Evolutionary conservation across 2,888 invertebrate species (phyloP).

Genomic region (Brenthis daphne): DNA sequence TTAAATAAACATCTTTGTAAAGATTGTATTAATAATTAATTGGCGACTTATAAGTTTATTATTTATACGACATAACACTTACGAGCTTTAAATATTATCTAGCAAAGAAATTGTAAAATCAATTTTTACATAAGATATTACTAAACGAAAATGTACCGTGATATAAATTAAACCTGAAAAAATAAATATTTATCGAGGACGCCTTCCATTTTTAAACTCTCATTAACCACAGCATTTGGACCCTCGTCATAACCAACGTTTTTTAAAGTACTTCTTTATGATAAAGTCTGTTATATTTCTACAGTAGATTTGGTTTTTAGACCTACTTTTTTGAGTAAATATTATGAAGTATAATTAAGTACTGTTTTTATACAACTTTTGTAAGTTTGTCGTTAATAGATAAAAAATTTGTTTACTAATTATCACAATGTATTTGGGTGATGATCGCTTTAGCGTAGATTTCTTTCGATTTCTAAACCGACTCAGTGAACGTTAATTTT

Average conservation of each 20-base stretch:
- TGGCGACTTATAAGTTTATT: too few relatives aligned
- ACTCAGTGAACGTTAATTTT: too few relatives aligned
- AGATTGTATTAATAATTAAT: too few relatives aligned
- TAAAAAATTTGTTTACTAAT: too few relatives aligned
- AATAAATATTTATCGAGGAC: slow-evolving; percentile 23
- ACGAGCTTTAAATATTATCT: too few relatives aligned
- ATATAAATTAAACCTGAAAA: slow-evolving; percentile 15
- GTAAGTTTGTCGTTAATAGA: neutral
- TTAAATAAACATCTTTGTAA: too few relatives aligned
- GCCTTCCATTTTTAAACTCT: slow-evolving; percentile 24
- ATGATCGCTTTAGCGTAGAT: too few relatives aligned
- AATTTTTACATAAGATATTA: neutral
- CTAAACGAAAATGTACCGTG: slow-evolving; percentile 9
- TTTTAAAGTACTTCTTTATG: slow-evolving; percentile 23
- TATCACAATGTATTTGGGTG: too few relatives aligned
- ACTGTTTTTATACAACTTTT: neutral
- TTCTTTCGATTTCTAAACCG: too few relatives aligned
- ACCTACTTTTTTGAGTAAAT: slow-evolving; percentile 13
- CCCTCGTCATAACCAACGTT: slow-evolving; percentile 23
- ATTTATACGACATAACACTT: too few relatives aligned
- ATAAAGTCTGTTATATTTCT: slow-evolving; percentile 18
- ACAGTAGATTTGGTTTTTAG: slow-evolving; percentile 21
- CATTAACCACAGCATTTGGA: slow-evolving; percentile 28
- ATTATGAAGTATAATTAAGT: neutral
- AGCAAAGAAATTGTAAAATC: too few relatives aligned